Evolutionary conservation across 2,888 invertebrate genomes (phyloP).

Genomic region (Poecilobothrus nobilitatus): DNA sequence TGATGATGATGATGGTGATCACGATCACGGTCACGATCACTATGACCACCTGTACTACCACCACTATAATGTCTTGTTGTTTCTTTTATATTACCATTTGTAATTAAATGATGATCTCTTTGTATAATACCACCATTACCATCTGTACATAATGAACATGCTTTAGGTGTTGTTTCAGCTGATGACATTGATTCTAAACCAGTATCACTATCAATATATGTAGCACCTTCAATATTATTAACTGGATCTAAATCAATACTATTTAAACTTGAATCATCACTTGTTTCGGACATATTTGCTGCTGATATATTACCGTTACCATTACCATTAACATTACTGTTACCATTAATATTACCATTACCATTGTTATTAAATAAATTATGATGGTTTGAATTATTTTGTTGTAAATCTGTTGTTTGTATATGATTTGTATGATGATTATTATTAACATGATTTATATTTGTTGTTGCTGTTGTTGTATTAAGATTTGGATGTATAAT

Average conservation of each 20-base stretch:
- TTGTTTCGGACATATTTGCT: constrained; percentile 33
- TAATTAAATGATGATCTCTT: constrained; percentile 30
- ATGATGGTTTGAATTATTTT: constrained; percentile 26
- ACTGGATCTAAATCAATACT: constrained; percentile 69
- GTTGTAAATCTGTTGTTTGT: constrained; percentile 22
- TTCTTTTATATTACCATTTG: constrained; percentile 34
- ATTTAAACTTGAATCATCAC: constrained; percentile 80
- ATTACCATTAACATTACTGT: no score
- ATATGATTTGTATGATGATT: constrained; percentile 4
- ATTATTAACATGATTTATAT: constrained; percentile 16
- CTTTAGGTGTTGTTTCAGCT: constrained; percentile 58
- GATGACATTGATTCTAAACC: constrained; percentile 86
- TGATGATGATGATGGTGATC: constrained; percentile 45
- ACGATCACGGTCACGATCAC: constrained; percentile 48
- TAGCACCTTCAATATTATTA: constrained; percentile 36
- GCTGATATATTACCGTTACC: constrained; percentile 12
- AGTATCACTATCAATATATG: constrained; percentile 84
- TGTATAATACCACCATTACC: constrained; percentile 30
- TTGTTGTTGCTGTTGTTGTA: background rate
- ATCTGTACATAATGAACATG: constrained; percentile 48
- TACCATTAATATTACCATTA: background rate
- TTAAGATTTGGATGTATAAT: background rate
- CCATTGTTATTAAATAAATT: constrained; percentile 15
- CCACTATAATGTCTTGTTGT: no score
- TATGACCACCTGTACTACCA: constrained; percentile 43